Conservation (phyloP, 2,797 vertebrate genomes). For the Eupleurogrammus muticus region DNA sequence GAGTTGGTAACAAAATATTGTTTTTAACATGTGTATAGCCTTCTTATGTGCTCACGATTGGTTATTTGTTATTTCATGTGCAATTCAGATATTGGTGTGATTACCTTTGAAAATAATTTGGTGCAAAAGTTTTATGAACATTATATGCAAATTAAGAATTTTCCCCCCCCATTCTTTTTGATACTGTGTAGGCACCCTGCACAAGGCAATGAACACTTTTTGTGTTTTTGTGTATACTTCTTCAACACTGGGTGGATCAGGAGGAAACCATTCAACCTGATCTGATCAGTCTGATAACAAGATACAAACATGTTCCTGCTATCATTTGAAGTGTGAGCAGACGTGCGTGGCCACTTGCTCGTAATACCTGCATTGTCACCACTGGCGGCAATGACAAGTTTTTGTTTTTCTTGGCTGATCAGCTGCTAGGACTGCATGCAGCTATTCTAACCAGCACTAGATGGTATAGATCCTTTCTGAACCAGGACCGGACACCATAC, state of each 20-base stretch:
- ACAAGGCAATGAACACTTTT: not conserved
- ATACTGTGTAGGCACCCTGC: too few relatives aligned
- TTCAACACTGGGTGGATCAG: not conserved
- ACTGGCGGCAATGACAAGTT: not conserved
- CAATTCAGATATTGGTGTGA: too few relatives aligned
- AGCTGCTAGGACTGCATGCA: not conserved
- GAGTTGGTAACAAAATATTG: too few relatives aligned
- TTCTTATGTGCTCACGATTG: too few relatives aligned
- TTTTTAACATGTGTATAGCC: too few relatives aligned
- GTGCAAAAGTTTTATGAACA: too few relatives aligned
- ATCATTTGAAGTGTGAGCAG: not conserved
- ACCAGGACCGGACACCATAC: not conserved
- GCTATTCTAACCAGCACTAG: not conserved
- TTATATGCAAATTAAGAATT: too few relatives aligned
- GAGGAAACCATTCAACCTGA: not conserved
- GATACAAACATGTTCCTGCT: not conserved
- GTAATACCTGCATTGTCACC: not conserved
- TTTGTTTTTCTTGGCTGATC: not conserved
- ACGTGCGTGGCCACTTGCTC: not conserved
- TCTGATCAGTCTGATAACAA: not conserved
- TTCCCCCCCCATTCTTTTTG: too few relatives aligned
- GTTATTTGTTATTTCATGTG: too few relatives aligned
- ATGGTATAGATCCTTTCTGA: not conserved
- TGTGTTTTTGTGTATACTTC: not conserved
- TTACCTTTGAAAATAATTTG: too few relatives aligned